These are phyloP conservation scores for Salvelinus sp. DNA, from an alignment of 2,113 vertebrate species.

Conservation along the genomic window DNA sequence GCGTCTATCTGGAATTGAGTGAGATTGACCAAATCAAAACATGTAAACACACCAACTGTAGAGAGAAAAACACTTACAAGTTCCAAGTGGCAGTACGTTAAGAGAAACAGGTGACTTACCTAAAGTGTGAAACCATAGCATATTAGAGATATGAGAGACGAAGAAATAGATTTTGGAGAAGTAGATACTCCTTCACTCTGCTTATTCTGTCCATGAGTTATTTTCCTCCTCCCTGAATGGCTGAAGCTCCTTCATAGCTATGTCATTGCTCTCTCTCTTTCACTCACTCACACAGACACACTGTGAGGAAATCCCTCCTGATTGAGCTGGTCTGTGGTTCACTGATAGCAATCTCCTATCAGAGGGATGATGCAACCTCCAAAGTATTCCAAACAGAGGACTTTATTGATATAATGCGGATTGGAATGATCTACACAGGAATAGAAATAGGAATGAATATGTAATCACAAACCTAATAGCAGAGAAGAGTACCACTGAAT, in stretches of 20 bases:
- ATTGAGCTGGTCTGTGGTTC: no score
- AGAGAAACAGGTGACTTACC: slow-evolving; percentile 37
- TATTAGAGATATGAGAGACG: not conserved
- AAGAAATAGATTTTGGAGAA: not conserved
- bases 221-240: slow-evolving; percentile 9
- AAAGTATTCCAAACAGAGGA: no score
- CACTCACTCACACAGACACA: not conserved
- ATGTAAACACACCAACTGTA: not conserved
- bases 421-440: no score
- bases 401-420: no score
- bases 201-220: slow-evolving; percentile 30
- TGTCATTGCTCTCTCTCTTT: not conserved
- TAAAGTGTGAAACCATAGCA: slow-evolving; percentile 14
- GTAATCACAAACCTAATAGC: no score
- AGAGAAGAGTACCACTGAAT: no score
- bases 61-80: not conserved
- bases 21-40: no score
- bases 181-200: slow-evolving; percentile 9
- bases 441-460: no score
- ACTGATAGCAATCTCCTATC: no score
- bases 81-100: not conserved
- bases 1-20: no score
- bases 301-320: not conserved
- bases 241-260: not conserved
- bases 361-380: no score